Conservation (phyloP, 2,797 vertebrate species). For the Delichon dasypus region DNA sequence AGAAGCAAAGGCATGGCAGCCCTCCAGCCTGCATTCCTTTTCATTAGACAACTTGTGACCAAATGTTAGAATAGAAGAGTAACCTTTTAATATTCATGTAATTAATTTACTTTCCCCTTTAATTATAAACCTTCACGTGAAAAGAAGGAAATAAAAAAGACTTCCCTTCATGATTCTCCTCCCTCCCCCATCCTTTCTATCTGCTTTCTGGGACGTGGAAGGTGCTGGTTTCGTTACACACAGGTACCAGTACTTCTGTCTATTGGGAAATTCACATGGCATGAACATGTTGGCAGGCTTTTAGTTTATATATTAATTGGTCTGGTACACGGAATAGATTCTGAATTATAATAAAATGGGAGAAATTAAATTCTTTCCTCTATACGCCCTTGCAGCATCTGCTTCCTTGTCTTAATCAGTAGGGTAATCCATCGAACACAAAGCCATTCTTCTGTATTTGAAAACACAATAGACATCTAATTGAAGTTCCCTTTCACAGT, state of each 20-base stretch:
- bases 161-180: slow-evolving; percentile 38
- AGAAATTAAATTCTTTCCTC: slow-evolving; percentile 21
- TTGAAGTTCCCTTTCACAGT: slow-evolving; percentile 24
- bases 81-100: slow-evolving; percentile 84
- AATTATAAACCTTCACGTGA: slow-evolving; percentile 69
- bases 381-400: slow-evolving; percentile 18
- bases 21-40: slow-evolving; percentile 78
- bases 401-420: slow-evolving; percentile 40
- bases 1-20: slow-evolving; percentile 76
- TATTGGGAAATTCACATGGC: background rate
- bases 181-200: slow-evolving; percentile 45
- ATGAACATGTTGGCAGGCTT: background rate
- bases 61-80: slow-evolving; percentile 81
- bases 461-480: slow-evolving; percentile 42
- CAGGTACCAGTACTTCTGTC: slow-evolving; percentile 9
- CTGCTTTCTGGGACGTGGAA: slow-evolving; percentile 43
- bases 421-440: slow-evolving; percentile 8
- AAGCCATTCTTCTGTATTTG: slow-evolving; percentile 48
- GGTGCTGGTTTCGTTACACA: slow-evolving; percentile 21
- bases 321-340: background rate
- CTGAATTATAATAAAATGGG: background rate
- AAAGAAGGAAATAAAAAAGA: slow-evolving; percentile 60
- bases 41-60: slow-evolving; percentile 83
- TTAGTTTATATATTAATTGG: background rate
- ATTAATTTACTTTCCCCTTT: slow-evolving; percentile 79